Conservation (phyloP, 2,888 invertebrate species). For the Lochmaea crataegi region DNA sequence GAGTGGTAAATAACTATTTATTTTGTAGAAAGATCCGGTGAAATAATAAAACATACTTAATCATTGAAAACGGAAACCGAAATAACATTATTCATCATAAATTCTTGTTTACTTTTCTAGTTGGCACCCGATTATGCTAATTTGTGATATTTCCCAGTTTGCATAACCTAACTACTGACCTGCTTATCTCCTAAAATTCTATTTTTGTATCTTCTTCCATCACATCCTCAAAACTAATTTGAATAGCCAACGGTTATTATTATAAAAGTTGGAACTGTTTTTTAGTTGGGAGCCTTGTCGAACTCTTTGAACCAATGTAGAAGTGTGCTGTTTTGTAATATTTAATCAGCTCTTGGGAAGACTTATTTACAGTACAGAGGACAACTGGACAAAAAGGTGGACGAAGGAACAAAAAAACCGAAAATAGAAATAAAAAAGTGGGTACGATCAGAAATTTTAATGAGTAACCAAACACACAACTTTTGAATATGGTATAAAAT, state of each 20-base stretch:
- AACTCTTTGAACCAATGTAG: too few relatives aligned
- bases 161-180: background rate
- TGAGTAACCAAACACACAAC: too few relatives aligned
- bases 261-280: background rate
- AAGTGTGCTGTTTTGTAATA: too few relatives aligned
- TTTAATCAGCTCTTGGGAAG: too few relatives aligned
- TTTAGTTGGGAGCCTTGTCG: background rate
- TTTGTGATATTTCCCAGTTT: slow-evolving; percentile 2
- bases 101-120: background rate
- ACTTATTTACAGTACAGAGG: too few relatives aligned
- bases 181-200: background rate
- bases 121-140: background rate
- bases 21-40: too few relatives aligned
- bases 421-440: too few relatives aligned
- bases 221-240: background rate
- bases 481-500: too few relatives aligned
- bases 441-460: too few relatives aligned
- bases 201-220: background rate
- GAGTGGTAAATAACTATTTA: too few relatives aligned
- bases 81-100: background rate
- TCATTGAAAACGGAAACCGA: background rate
- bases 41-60: background rate
- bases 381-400: too few relatives aligned
- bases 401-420: too few relatives aligned
- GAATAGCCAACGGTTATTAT: background rate